Percentiles rank a stretch among this genome's conserved stretches.
Evolutionary conservation across 1,140 invertebrate species (phyloP).

Genomic region (Metopolophium dirhodum): DNA sequence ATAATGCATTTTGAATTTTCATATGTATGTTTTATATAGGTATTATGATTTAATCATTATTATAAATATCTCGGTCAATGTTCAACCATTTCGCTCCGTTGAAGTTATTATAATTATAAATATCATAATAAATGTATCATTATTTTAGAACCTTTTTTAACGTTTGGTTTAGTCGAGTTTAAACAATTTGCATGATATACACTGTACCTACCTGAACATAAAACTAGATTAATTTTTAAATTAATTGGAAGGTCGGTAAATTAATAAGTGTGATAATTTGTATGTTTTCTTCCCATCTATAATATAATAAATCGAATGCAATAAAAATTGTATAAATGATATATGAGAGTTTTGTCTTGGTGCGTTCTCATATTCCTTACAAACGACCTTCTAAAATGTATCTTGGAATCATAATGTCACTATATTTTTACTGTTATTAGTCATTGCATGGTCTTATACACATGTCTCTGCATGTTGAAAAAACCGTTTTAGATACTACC

Average conservation of each 20-base stretch:
- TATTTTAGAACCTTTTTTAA: not conserved
- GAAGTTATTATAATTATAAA: not conserved
- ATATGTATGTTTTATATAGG: not conserved
- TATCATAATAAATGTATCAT: not conserved
- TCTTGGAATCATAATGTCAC: slow-evolving; percentile 4
- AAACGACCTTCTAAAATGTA: slow-evolving; percentile 22
- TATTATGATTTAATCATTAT: not conserved
- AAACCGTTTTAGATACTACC: slow-evolving; percentile 8
- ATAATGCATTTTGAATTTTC: not conserved
- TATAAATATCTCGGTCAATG: not conserved
- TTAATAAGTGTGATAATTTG: not conserved
- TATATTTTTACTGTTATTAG: slow-evolving; percentile 51
- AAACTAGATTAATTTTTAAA: not conserved
- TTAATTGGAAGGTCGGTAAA: not conserved
- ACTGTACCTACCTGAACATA: not conserved
- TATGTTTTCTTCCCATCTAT: not conserved
- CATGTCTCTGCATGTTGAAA: slow-evolving; percentile 6
- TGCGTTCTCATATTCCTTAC: slow-evolving; percentile 23
- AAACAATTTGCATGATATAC: not conserved
- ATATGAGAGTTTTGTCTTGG: slow-evolving; percentile 4
- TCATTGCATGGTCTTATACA: not conserved
- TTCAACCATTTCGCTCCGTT: not conserved
- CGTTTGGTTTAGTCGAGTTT: not conserved
- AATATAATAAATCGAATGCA: not conserved
- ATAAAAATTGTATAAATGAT: not conserved